Percentiles rank a stretch among this genome's conserved stretches.
These are phyloP conservation scores for Carcharodon carcharias DNA, from an alignment of 2,797 vertebrate species.

Conservation along the genomic window DNA sequence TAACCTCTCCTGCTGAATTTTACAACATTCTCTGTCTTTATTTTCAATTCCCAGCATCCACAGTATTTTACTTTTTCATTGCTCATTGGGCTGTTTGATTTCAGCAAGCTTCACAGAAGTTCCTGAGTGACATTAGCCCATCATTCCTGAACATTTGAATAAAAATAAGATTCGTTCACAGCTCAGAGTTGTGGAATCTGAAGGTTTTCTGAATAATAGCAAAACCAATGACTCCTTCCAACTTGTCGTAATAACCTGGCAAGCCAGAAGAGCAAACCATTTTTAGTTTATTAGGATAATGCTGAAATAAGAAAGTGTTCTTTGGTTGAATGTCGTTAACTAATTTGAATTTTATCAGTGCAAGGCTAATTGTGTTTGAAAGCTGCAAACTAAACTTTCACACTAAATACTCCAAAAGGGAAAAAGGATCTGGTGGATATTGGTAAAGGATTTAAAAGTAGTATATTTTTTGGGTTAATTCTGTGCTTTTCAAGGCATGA, in stretches of 20 bases:
- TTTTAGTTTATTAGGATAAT: not conserved
- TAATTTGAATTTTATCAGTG: not conserved
- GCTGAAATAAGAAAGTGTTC: not conserved
- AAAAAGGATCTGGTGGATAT: not conserved
- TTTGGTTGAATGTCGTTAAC: not conserved
- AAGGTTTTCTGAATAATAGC: not conserved
- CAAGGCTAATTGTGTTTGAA: not conserved
- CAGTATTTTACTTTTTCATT: no score
- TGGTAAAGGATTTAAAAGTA: not conserved
- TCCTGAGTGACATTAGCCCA: not conserved
- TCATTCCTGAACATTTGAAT: not conserved
- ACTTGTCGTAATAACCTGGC: not conserved
- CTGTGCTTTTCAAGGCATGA: not conserved
- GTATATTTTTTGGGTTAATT: not conserved
- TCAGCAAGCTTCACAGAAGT: not conserved
- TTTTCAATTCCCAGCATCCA: no score
- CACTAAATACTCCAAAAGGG: not conserved
- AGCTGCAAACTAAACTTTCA: not conserved
- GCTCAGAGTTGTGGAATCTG: not conserved
- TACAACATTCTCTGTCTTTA: no score
- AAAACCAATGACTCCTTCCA: not conserved
- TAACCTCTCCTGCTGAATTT: not conserved
- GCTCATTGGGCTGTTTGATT: not conserved
- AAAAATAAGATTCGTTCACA: not conserved
- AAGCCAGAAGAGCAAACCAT: no score